Conservation (phyloP, 2,113 vertebrate genomes). For the Vulpes vulpes region DNA sequence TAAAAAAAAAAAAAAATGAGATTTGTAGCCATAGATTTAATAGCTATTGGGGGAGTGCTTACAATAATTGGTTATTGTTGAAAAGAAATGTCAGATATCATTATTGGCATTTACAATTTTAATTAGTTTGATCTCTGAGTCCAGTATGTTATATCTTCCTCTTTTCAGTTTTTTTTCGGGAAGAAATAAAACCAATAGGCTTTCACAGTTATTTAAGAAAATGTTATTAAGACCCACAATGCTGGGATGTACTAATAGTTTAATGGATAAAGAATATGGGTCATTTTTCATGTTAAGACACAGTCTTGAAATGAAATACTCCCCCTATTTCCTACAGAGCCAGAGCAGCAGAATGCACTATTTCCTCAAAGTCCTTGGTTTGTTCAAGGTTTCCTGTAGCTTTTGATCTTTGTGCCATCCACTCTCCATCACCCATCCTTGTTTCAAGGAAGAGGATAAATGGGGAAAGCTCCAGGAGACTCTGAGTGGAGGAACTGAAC, state of each 20-base stretch:
- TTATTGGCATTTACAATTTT: constrained; percentile 82
- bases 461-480: constrained; percentile 44
- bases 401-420: constrained; percentile 55
- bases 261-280: constrained; percentile 85
- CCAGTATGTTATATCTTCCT: constrained; percentile 78
- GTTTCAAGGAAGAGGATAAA: constrained; percentile 58
- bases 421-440: background rate
- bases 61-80: constrained; percentile 85
- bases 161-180: constrained; percentile 72
- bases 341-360: constrained; percentile 71
- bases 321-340: constrained; percentile 78
- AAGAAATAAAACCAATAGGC: constrained; percentile 85
- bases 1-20: constrained; percentile 45
- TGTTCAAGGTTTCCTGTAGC: constrained; percentile 67
- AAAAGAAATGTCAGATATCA: constrained; percentile 82
- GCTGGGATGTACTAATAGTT: constrained; percentile 85
- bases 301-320: constrained; percentile 85
- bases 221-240: constrained; percentile 83
- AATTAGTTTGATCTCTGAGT: constrained; percentile 75
- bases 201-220: constrained; percentile 87
- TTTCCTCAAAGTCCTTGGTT: constrained; percentile 79
- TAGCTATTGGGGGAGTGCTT: constrained; percentile 73
- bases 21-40: constrained; percentile 63
- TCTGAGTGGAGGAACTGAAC: constrained; percentile 28
- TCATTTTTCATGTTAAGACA: constrained; percentile 88